Evolutionary conservation across 2,797 vertebrate genomes (phyloP).

Genomic region (Chrosomus eos): DNA sequence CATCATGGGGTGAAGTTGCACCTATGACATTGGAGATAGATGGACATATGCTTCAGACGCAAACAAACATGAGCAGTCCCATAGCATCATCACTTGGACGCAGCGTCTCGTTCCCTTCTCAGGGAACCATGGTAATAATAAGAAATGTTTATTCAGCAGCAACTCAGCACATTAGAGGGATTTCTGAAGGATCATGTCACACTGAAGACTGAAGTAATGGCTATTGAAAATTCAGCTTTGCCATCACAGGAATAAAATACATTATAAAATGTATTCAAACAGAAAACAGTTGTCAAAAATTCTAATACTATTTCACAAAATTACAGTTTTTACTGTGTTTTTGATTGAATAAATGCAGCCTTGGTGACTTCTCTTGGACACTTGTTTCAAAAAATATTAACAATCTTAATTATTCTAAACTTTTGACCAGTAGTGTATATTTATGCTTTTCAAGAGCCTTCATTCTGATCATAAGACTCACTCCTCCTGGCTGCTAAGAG

Average conservation of each 20-base stretch:
- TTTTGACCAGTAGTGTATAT: not conserved
- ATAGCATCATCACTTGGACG: too few relatives aligned
- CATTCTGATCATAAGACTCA: too few relatives aligned
- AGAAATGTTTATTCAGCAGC: too few relatives aligned
- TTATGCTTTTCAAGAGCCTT: not conserved
- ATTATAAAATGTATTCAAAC: not conserved
- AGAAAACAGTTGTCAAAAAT: not conserved
- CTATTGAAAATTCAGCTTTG: not conserved
- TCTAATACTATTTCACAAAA: not conserved
- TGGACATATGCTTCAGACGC: too few relatives aligned
- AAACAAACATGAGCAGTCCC: too few relatives aligned
- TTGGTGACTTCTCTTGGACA: too few relatives aligned
- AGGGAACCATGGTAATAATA: too few relatives aligned
- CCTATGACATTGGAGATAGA: too few relatives aligned
- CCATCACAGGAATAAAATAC: not conserved
- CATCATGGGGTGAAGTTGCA: too few relatives aligned
- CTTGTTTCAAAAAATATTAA: not conserved
- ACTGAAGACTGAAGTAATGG: not conserved
- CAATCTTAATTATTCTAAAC: not conserved
- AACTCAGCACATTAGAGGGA: not conserved
- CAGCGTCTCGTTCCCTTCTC: too few relatives aligned
- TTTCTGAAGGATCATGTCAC: not conserved
- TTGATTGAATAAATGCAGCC: not conserved
- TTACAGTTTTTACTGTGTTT: not conserved
- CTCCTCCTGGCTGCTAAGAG: not conserved